These are phyloP conservation scores for Falco rusticolus DNA, from an alignment of 2,797 vertebrate species.

Conservation along the genomic window DNA sequence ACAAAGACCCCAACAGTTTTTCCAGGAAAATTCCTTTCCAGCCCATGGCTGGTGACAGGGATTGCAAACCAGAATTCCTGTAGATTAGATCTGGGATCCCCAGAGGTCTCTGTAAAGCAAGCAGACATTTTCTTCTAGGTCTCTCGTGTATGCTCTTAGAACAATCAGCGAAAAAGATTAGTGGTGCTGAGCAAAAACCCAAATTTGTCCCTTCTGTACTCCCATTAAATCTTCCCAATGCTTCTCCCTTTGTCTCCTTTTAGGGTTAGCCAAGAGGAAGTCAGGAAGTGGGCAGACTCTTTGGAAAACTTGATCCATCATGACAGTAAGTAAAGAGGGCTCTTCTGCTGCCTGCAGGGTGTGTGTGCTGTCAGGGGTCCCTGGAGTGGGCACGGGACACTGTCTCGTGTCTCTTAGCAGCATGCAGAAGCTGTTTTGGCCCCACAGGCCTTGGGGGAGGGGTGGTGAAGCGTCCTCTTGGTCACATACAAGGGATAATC, in stretches of 20 bases:
- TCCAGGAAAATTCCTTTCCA: background rate
- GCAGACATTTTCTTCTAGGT: background rate
- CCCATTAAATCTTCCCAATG: background rate
- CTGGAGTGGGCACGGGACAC: rapidly evolving
- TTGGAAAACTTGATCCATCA: conserved; percentile 87
- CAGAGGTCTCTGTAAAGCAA: background rate
- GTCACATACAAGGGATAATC: background rate
- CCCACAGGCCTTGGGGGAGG: background rate
- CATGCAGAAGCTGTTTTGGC: background rate
- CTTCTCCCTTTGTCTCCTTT: conserved; percentile 1
- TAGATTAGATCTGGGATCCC: background rate
- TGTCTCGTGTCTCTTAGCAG: background rate
- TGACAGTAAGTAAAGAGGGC: conserved; percentile 81
- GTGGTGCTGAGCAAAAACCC: background rate
- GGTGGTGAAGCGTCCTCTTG: background rate
- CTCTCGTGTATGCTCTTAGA: background rate
- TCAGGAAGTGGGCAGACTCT: conserved; percentile 90
- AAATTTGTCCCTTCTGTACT: background rate
- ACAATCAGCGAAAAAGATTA: background rate
- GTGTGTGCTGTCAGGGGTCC: background rate
- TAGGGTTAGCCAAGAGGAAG: conserved; percentile 82
- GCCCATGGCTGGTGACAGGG: background rate
- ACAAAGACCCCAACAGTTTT: background rate
- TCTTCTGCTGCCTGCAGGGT: background rate
- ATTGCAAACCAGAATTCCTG: background rate